A percentile compares a stretch with the other conserved stretches of the same genome.
These are phyloP conservation scores for Campoletis raptor DNA, from an alignment of 2,888 invertebrate genomes.

Conservation along the genomic window DNA sequence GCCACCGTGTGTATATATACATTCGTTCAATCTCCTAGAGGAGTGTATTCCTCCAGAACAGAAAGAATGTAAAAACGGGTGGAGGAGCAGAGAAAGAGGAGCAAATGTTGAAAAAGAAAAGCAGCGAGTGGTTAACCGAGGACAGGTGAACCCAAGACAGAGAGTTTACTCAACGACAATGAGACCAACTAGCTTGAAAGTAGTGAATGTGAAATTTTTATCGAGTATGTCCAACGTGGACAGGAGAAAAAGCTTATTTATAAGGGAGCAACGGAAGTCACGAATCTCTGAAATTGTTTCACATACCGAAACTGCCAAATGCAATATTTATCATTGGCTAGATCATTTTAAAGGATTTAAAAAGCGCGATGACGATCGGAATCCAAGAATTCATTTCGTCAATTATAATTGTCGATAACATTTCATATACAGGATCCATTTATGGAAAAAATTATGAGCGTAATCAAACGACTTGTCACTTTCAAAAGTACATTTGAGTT, in stretches of 20 bases:
- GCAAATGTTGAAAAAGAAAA: constrained; percentile 56
- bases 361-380: not conserved
- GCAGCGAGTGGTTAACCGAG: constrained; percentile 34
- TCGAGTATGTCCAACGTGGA: constrained; percentile 35
- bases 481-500: not conserved
- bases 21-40: constrained; percentile 60
- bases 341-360: not conserved
- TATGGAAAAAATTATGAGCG: not conserved
- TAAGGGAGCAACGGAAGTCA: not conserved
- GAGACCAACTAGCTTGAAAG: constrained; percentile 24
- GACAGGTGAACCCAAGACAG: constrained; percentile 29
- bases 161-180: constrained; percentile 38
- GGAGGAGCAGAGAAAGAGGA: constrained; percentile 25
- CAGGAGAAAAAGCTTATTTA: not conserved
- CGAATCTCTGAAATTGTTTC: constrained; percentile 6
- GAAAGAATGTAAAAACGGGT: constrained; percentile 46
- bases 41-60: constrained; percentile 39
- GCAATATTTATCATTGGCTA: not conserved
- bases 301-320: not conserved
- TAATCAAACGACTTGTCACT: not conserved
- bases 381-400: not conserved
- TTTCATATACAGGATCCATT: not conserved
- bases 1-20: constrained; percentile 39
- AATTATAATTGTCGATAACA: not conserved
- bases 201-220: constrained; percentile 61